phyloP scores from a whole-genome alignment of 1,140 invertebrate species.

The Caerostris darwini region DNA sequence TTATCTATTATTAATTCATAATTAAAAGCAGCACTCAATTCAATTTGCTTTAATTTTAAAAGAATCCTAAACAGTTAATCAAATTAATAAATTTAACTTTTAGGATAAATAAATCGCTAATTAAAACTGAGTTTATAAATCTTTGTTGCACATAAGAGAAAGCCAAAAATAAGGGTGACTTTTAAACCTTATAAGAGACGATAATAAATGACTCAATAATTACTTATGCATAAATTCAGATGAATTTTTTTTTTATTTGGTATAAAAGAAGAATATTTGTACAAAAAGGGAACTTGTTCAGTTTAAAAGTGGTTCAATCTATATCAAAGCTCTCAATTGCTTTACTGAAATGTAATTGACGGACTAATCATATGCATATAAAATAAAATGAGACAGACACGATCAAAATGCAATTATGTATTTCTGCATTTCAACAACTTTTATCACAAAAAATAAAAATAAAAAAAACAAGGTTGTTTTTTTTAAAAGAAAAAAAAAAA shows the following conservation, averaged over 20 bases:
- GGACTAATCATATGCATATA: slow-evolving; percentile 9
- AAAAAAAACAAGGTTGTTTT: background rate
- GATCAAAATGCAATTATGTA: slow-evolving; percentile 40
- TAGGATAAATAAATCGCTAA: too few species aligned
- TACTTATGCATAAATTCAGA: background rate
- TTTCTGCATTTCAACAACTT: slow-evolving; percentile 40
- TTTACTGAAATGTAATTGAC: slow-evolving; percentile 10
- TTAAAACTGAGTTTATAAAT: too few species aligned
- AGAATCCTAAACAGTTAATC: too few species aligned
- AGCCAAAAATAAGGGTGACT: too few species aligned
- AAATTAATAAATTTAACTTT: too few species aligned
- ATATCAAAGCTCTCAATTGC: background rate
- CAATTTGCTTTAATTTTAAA: too few species aligned
- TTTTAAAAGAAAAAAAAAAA: background rate
- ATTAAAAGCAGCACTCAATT: too few species aligned
- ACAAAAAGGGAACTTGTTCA: background rate
- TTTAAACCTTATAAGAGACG: background rate
- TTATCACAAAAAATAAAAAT: background rate
- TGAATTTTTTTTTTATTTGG: background rate
- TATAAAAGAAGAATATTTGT: background rate
- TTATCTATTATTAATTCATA: too few species aligned
- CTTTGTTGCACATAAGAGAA: too few species aligned
- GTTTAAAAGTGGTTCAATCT: background rate
- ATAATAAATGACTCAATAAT: background rate
- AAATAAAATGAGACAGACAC: slow-evolving; percentile 19